phyloP scores from a whole-genome alignment of 1,140 invertebrate genomes.

The Pachypeltis micranthus region DNA sequence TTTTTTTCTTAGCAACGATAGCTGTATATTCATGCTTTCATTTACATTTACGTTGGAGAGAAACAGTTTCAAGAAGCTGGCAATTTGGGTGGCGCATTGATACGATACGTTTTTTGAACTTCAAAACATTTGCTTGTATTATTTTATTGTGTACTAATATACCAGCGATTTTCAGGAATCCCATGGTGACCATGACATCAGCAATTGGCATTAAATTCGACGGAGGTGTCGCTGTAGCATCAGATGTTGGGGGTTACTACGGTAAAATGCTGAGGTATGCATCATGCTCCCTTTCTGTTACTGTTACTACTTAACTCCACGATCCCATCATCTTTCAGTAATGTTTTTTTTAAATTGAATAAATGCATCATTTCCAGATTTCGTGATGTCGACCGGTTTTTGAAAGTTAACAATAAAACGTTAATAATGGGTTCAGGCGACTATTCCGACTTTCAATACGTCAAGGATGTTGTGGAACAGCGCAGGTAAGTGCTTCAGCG shows the following conservation, averaged over 20 bases:
- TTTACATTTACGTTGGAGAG: no score
- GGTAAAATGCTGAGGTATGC: constrained; percentile 61
- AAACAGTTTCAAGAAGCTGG: no score
- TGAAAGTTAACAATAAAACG: constrained; percentile 83
- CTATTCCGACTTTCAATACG: constrained; percentile 89
- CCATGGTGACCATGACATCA: constrained; percentile 81
- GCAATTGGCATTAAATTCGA: constrained; percentile 79
- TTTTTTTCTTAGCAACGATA: no score
- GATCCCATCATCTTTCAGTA: no score
- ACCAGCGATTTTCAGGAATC: constrained; percentile 39
- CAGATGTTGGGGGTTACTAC: constrained; percentile 84
- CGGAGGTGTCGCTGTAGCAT: constrained; percentile 80
- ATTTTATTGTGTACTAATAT: no score
- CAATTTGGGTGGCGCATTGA: neutral
- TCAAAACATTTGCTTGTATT: neutral
- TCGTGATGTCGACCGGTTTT: constrained; percentile 65
- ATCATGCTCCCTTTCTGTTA: no score
- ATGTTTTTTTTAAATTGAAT: no score
- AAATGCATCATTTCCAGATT: constrained; percentile 63
- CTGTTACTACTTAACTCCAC: no score
- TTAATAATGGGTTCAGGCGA: constrained; percentile 81
- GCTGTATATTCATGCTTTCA: no score
- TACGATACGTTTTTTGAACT: neutral
- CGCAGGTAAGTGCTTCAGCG: constrained; percentile 80
- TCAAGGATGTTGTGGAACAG: constrained; percentile 77